Evolutionary conservation across 2,888 invertebrate genomes (phyloP).

Genomic region (Nomada fabriciana): DNA sequence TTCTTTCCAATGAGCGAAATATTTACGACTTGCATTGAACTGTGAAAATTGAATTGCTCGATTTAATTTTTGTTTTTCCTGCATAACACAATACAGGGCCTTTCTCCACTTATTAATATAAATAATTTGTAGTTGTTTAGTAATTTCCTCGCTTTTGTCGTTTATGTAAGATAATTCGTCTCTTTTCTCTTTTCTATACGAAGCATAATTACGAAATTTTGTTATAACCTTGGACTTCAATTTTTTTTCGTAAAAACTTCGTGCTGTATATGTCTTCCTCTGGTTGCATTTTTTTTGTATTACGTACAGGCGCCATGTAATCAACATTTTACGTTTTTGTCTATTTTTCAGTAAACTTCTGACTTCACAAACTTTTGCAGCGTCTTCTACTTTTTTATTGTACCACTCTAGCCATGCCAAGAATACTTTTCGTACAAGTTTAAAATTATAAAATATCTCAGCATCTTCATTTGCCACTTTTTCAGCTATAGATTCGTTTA

Average conservation of each 20-base stretch:
- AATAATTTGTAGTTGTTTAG: constrained; percentile 33
- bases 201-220: constrained; percentile 52
- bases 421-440: constrained; percentile 45
- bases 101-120: constrained; percentile 67
- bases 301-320: constrained; percentile 65
- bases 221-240: constrained; percentile 37
- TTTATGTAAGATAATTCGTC: constrained; percentile 51
- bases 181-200: constrained; percentile 63
- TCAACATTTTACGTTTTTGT: constrained; percentile 38
- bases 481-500: constrained; percentile 24
- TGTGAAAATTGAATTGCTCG: constrained; percentile 59
- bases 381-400: constrained; percentile 18
- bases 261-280: constrained; percentile 53
- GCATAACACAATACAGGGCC: constrained; percentile 48
- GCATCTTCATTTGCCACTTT: constrained; percentile 39
- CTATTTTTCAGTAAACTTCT: constrained; percentile 35
- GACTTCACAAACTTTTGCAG: constrained; percentile 26
- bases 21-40: constrained; percentile 40
- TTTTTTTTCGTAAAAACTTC: constrained; percentile 56
- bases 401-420: constrained; percentile 54
- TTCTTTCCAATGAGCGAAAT: constrained; percentile 63
- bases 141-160: constrained; percentile 35
- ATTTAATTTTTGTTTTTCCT: constrained; percentile 58
- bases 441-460: constrained; percentile 24
- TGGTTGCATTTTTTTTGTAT: constrained; percentile 65